Evolutionary conservation across 2,888 invertebrate genomes (phyloP).

Genomic region (Taenaris catops): DNA sequence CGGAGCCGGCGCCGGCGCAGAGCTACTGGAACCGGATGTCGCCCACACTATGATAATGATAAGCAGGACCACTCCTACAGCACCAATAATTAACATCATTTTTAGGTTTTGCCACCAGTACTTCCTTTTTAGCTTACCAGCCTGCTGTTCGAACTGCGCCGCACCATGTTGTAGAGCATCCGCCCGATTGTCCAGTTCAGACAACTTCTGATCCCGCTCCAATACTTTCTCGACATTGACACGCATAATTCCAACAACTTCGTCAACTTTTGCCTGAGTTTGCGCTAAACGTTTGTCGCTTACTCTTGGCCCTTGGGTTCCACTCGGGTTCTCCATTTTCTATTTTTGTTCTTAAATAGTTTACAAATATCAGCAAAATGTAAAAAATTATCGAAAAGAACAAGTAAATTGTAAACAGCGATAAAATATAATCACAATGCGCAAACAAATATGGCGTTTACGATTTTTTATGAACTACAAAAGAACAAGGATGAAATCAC

Average conservation of each 20-base stretch:
- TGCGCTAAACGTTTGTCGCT: conserved; percentile 74
- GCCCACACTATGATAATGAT: conserved; percentile 89
- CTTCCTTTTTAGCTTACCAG: conserved; percentile 96
- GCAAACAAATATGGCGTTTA: conserved; percentile 24
- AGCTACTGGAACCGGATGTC: conserved; percentile 38
- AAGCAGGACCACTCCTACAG: conserved; percentile 89
- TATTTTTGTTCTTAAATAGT: no score
- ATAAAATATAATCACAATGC: background rate
- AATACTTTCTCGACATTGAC: conserved; percentile 98
- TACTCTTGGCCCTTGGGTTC: conserved; percentile 68
- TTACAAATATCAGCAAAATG: no score
- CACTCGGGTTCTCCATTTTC: conserved; percentile 73
- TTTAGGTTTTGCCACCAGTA: conserved; percentile 99
- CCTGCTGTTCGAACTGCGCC: conserved; percentile 97
- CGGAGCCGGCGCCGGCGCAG: conserved; percentile 27
- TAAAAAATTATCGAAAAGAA: no score
- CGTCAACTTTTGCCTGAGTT: conserved; percentile 75
- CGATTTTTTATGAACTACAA: background rate
- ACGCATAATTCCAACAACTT: conserved; percentile 96
- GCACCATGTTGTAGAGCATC: conserved; percentile 97
- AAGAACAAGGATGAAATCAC: background rate
- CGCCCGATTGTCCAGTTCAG: conserved; percentile 96
- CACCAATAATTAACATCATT: conserved; percentile 96
- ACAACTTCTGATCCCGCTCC: conserved; percentile 96
- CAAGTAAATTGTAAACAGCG: background rate